Conservation (phyloP, 2,113 vertebrate species). For the Charadrius vociferus region DNA sequence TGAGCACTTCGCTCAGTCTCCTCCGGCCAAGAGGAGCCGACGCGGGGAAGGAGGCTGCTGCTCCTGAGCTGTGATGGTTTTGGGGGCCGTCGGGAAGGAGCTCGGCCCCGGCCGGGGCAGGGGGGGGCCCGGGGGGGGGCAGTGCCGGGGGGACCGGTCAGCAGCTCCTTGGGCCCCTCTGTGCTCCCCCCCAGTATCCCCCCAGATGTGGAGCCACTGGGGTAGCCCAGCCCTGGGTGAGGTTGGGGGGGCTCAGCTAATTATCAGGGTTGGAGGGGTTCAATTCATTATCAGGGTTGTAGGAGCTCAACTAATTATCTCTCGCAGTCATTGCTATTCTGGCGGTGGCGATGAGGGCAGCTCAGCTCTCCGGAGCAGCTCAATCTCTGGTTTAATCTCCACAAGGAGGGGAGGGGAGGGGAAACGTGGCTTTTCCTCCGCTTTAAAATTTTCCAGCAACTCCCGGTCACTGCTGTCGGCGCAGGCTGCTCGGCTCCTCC, state of each 20-base stretch:
- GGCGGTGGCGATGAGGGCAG: rapidly evolving
- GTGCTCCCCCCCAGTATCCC: not conserved
- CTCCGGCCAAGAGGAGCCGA: not conserved
- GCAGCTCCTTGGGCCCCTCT: not conserved
- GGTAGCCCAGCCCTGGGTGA: not conserved
- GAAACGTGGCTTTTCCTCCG: not conserved
- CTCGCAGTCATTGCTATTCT: not conserved
- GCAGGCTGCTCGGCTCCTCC: rapidly evolving
- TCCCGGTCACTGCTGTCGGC: rapidly evolving
- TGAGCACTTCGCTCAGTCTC: not conserved
- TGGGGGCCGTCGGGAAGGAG: not conserved
- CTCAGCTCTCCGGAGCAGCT: not conserved
- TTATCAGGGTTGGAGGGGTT: not conserved
- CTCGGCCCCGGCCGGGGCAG: not conserved
- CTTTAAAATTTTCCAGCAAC: not conserved
- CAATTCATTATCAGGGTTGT: not conserved
- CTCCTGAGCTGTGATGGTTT: not conserved
- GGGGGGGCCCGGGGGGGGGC: rapidly evolving
- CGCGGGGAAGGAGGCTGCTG: rapidly evolving
- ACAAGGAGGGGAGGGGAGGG: not conserved
- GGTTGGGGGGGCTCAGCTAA: not conserved
- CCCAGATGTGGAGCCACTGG: rapidly evolving
- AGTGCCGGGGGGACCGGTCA: not conserved
- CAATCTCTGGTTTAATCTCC: not conserved
- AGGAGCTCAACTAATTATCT: slow-evolving; percentile 14